These are phyloP conservation scores for Hipparchia sbordonii DNA, from an alignment of 2,888 invertebrate species.

Conservation along the genomic window DNA sequence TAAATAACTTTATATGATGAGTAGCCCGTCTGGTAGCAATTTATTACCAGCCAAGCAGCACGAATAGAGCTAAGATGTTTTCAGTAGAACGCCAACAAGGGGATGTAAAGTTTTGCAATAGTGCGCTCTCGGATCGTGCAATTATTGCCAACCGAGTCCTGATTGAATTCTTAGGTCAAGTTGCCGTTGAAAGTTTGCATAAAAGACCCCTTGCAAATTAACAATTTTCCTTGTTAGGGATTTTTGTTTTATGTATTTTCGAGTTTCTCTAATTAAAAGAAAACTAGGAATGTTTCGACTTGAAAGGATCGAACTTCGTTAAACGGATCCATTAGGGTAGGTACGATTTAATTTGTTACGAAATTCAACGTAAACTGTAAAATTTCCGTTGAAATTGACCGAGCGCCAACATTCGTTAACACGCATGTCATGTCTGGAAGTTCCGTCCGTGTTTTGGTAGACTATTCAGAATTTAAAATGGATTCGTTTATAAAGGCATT, in stretches of 20 bases:
- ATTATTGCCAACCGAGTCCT: constrained; percentile 75
- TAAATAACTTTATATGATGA: constrained; percentile 70
- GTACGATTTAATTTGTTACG: constrained; percentile 58
- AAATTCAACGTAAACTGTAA: constrained; percentile 59
- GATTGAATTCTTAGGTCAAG: constrained; percentile 79
- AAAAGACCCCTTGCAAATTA: constrained; percentile 69
- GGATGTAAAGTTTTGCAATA: constrained; percentile 74
- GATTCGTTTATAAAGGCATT: constrained; percentile 79
- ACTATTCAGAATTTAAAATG: constrained; percentile 78
- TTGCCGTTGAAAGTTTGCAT: constrained; percentile 72
- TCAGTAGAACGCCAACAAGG: constrained; percentile 75
- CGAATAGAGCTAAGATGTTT: constrained; percentile 73
- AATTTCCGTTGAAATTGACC: constrained; percentile 69
- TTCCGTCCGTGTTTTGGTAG: constrained; percentile 75
- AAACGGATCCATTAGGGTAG: constrained; percentile 46
- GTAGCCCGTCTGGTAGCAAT: constrained; percentile 70
- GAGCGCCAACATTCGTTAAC: constrained; percentile 72
- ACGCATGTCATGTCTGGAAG: constrained; percentile 78
- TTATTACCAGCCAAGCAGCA: constrained; percentile 68
- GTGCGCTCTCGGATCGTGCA: constrained; percentile 69
- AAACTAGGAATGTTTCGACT: constrained; percentile 47
- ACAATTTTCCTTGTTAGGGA: constrained; percentile 56
- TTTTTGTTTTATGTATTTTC: constrained; percentile 54
- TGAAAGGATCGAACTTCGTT: constrained; percentile 39
- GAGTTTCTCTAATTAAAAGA: constrained; percentile 53